Evolutionary conservation across 2,888 invertebrate species (phyloP).

Genomic region (Leptinotarsa tumamoca): DNA sequence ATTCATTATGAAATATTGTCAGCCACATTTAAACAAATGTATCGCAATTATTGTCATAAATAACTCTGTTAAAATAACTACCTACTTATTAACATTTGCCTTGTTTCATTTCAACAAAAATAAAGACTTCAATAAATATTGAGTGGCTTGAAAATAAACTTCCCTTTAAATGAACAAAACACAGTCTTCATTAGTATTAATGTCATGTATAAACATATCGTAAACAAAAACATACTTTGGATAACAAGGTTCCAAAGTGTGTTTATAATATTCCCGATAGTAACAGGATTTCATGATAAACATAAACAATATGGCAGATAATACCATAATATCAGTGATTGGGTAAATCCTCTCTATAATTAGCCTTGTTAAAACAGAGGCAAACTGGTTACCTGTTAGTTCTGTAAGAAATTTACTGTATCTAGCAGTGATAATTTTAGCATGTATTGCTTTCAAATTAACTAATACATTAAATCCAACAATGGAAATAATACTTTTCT

Average conservation of each 20-base stretch:
- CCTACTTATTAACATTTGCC: too few relatives aligned
- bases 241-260: conserved; percentile 12
- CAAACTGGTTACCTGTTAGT: too few relatives aligned
- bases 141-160: not conserved
- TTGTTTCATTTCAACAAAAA: not conserved
- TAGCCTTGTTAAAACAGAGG: not conserved
- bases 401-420: too few relatives aligned
- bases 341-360: conserved; percentile 4
- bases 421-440: not conserved
- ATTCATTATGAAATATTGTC: too few relatives aligned
- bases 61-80: too few relatives aligned
- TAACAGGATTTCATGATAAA: conserved; percentile 15
- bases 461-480: not conserved
- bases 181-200: conserved; percentile 8
- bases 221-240: conserved; percentile 12
- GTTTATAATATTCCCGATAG: conserved; percentile 9
- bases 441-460: not conserved
- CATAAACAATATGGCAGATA: conserved; percentile 14
- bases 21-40: too few relatives aligned
- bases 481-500: not conserved
- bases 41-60: too few relatives aligned
- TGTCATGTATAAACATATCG: conserved; percentile 7
- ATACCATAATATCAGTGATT: not conserved
- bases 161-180: not conserved
- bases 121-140: not conserved